Evolutionary conservation across 2,888 invertebrate species (phyloP), one percentile per base, ranked within the genome.

Genomic region (Drosophila infuscata): DNA sequence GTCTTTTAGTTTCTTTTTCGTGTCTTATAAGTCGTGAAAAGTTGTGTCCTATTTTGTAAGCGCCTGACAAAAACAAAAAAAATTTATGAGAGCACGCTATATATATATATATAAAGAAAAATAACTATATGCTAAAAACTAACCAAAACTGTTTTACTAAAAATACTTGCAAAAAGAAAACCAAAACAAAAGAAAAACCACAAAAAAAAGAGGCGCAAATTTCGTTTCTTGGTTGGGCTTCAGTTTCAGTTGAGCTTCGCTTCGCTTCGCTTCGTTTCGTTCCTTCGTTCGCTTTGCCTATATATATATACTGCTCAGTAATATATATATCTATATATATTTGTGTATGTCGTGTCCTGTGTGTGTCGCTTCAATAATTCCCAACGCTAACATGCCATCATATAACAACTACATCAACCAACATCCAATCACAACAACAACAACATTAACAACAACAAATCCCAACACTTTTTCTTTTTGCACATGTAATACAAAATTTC

Each of bases 91-190:
- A 76, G 74, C 68, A 78, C 68, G 35, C 70, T 64, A 66, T 56
- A 70, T 64, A 67, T 69, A 67, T 29, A 60, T 65, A 59, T 36
- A 71, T 49, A 64, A 65, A 56, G 70, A 72, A 66, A 61, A 71
- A 75, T 51, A 76, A 72, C 62, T 64, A 68, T 76, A 83, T 79
- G 82, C 83, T 85, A 74, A 83, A 82, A 81, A 81, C 80, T 82
- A 80, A 82, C 82, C 74, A 88, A 88, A 88, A 83, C 89, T 84
- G 84, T 86, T 86, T 86, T 86, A 86, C 85, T 86, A 82, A 84
- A 82, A 35, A 35, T 35, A 36, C 25, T 56, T 64, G 17, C 59
- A 56, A 52, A 46, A 46, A 60, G 76, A 64, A 15, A 30, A 57
- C 12, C 49, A 49, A 52, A 52, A 48, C 51, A 79, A 58, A n/a